Percentiles rank a stretch among this genome's conserved stretches.
phyloP scores from a whole-genome alignment of 2,888 invertebrate genomes.

The Polymixis flavicincta region DNA sequence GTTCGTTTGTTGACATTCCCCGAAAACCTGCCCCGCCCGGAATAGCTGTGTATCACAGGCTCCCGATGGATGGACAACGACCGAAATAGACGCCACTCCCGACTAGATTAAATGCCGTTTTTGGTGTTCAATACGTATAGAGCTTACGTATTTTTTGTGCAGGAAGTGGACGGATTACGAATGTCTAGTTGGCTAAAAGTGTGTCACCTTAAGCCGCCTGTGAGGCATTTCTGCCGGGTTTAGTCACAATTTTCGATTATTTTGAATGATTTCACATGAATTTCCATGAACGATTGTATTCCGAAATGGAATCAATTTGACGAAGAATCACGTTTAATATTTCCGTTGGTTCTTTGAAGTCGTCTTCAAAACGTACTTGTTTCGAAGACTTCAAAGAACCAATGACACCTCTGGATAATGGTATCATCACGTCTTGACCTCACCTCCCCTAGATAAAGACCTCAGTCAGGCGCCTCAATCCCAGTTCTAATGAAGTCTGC shows the following conservation, averaged over 20 bases:
- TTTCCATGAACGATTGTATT: slow-evolving; percentile 53
- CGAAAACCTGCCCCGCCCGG: slow-evolving; percentile 90
- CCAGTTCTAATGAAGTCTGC: not conserved
- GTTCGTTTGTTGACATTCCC: slow-evolving; percentile 90
- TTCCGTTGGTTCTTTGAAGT: slow-evolving; percentile 41
- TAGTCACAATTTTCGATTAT: slow-evolving; percentile 62
- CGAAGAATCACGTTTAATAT: slow-evolving; percentile 45
- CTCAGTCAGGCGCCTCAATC: not conserved
- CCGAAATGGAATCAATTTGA: slow-evolving; percentile 56
- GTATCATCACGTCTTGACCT: slow-evolving; percentile 7
- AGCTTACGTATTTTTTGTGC: slow-evolving; percentile 77
- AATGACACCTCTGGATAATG: slow-evolving; percentile 2
- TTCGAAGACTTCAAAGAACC: no score
- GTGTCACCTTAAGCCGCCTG: slow-evolving; percentile 61
- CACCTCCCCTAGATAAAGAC: not conserved
- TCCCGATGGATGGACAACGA: slow-evolving; percentile 86
- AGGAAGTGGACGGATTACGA: slow-evolving; percentile 72
- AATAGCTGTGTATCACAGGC: slow-evolving; percentile 83
- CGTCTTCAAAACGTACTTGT: not conserved
- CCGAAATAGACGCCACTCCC: slow-evolving; percentile 86
- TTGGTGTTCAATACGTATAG: slow-evolving; percentile 79
- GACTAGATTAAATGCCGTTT: slow-evolving; percentile 84
- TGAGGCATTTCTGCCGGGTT: slow-evolving; percentile 47
- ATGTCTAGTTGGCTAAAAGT: slow-evolving; percentile 60
- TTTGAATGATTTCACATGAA: slow-evolving; percentile 61